These are phyloP conservation scores for Mythimna vitellina DNA, from an alignment of 2,888 invertebrate species.

Conservation along the genomic window DNA sequence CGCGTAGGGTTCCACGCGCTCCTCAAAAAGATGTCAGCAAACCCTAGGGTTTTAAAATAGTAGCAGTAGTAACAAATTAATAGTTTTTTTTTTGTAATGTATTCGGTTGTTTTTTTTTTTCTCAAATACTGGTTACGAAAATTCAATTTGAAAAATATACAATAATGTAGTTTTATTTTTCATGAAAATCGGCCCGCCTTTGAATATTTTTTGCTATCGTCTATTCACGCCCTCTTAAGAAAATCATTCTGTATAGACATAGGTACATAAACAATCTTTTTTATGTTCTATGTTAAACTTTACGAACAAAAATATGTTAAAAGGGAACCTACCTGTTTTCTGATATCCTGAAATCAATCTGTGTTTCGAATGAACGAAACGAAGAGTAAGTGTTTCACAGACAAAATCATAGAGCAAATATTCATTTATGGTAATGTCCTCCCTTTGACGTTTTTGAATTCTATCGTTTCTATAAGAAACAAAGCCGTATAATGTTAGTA, in stretches of 20 bases:
- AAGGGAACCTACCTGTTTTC: neutral
- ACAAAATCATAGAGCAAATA: slow-evolving; percentile 31
- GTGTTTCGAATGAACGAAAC: slow-evolving; percentile 1
- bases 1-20: too few relatives aligned
- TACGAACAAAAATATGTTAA: slow-evolving; percentile 12
- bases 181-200: too few relatives aligned
- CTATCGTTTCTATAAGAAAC: neutral
- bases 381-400: slow-evolving; percentile 2
- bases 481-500: neutral
- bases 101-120: too few relatives aligned
- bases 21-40: too few relatives aligned
- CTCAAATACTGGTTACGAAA: too few relatives aligned
- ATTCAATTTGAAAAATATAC: too few relatives aligned
- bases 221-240: too few relatives aligned
- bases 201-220: too few relatives aligned
- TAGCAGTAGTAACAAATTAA: too few relatives aligned
- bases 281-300: neutral
- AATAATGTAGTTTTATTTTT: too few relatives aligned
- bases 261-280: neutral
- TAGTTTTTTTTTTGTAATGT: too few relatives aligned
- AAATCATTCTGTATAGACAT: neutral
- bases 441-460: slow-evolving; percentile 31
- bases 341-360: slow-evolving; percentile 12
- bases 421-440: slow-evolving; percentile 38
- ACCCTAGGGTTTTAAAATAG: too few relatives aligned